Conservation (phyloP, 2,113 vertebrate genomes). For the Catagonus wagneri region DNA sequence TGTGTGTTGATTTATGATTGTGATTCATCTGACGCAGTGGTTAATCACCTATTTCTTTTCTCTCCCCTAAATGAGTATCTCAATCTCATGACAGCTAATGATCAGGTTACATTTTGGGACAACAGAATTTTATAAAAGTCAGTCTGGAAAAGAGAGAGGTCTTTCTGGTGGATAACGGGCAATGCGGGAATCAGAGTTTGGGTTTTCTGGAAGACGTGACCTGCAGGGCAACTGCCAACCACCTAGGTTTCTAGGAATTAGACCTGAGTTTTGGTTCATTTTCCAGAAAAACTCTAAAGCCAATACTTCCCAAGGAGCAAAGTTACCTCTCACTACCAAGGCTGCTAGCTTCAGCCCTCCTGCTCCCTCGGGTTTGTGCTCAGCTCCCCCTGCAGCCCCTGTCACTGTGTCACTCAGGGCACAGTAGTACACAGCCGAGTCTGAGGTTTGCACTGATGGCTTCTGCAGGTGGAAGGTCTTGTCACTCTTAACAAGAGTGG, state of each 20-base stretch:
- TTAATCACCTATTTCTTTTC: not conserved
- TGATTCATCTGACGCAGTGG: not conserved
- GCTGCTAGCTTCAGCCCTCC: not conserved
- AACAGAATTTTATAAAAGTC: not conserved
- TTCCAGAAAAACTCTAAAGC: not conserved
- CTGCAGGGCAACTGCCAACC: not conserved
- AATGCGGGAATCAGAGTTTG: not conserved
- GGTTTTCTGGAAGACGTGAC: not conserved
- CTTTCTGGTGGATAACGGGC: not conserved
- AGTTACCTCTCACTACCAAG: too few species aligned
- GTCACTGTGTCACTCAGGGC: constrained; percentile 36
- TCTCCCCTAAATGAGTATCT: not conserved
- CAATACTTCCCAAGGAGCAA: not conserved
- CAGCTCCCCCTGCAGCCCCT: not conserved
- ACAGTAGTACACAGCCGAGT: not conserved
- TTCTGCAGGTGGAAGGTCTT: constrained; percentile 36
- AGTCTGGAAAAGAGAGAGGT: not conserved
- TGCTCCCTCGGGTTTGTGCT: constrained; percentile 26
- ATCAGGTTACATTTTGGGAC: not conserved
- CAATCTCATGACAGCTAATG: not conserved
- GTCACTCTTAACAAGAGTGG: not conserved
- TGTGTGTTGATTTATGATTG: not conserved
- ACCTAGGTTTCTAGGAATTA: not conserved
- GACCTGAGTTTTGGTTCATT: not conserved
- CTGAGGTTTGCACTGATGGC: fast-evolving